These are phyloP conservation scores for Albula goreensis DNA, from an alignment of 2,113 vertebrate species.

Conservation along the genomic window DNA sequence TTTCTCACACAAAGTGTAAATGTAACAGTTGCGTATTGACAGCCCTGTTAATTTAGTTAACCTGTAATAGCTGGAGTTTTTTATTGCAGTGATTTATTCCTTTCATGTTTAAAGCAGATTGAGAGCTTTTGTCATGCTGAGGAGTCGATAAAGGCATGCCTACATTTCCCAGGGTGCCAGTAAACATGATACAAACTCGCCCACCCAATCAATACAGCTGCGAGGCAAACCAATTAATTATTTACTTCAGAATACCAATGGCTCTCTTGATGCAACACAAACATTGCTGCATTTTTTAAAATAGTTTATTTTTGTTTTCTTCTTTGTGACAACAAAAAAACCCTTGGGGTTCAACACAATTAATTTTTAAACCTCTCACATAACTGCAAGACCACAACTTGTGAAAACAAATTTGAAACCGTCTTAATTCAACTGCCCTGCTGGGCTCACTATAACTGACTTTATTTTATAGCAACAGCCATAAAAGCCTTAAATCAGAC, in stretches of 20 bases:
- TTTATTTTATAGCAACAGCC: background rate
- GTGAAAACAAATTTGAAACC: background rate
- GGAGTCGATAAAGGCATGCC: conserved; percentile 5
- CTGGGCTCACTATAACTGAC: background rate
- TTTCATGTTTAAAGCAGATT: conserved; percentile 1
- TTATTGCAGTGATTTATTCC: background rate
- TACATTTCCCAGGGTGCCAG: conserved; percentile 6
- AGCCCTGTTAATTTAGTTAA: background rate
- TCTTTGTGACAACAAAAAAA: background rate
- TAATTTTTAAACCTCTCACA: conserved; percentile 5
- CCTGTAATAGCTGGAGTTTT: background rate
- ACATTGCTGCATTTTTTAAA: background rate
- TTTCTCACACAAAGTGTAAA: background rate
- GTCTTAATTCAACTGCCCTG: background rate
- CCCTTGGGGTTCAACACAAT: background rate
- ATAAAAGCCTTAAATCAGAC: background rate
- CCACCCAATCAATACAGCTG: background rate
- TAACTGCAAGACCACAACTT: background rate
- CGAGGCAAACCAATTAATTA: conserved; percentile 5
- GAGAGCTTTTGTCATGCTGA: conserved; percentile 2
- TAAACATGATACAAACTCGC: conserved; percentile 3
- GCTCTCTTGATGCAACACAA: background rate
- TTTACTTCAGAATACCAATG: conserved; percentile 2
- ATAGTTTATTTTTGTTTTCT: background rate
- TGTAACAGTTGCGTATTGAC: background rate